Evolutionary conservation across 2,113 vertebrate genomes (phyloP).

Genomic region (Corythornis cristatus): DNA sequence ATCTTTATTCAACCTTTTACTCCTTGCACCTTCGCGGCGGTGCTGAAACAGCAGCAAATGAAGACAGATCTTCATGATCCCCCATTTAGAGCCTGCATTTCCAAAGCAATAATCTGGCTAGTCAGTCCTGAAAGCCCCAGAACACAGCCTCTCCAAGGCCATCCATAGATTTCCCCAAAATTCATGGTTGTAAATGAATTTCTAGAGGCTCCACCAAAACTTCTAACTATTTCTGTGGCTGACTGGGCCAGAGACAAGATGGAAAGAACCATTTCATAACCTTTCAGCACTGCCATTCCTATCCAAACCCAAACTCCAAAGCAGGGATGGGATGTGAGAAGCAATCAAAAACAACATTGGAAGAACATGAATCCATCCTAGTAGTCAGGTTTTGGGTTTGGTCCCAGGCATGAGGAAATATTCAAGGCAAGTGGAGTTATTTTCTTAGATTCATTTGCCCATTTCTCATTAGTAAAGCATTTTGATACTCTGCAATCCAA

Average conservation of each 20-base stretch:
- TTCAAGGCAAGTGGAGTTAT: constrained; percentile 18
- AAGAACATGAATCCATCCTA: constrained; percentile 12
- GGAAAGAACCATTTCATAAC: constrained; percentile 40
- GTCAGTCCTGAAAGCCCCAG: neutral
- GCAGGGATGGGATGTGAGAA: constrained; percentile 27
- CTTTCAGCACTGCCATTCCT: constrained; percentile 19
- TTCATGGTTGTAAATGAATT: constrained; percentile 33
- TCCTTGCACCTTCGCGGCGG: neutral
- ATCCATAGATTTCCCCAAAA: neutral
- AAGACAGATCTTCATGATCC: neutral
- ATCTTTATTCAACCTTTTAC: neutral
- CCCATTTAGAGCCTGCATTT: neutral
- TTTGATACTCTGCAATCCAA: constrained; percentile 8
- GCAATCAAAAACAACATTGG: constrained; percentile 25
- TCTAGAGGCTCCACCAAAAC: constrained; percentile 45
- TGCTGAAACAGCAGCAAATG: neutral
- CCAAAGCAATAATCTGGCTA: neutral
- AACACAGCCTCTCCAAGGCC: neutral
- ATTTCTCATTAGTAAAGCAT: constrained; percentile 41
- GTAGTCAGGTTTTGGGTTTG: constrained; percentile 31
- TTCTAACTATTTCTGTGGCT: constrained; percentile 49
- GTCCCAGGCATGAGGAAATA: constrained; percentile 51
- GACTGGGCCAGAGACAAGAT: constrained; percentile 23
- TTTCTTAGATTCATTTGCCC: constrained; percentile 52
- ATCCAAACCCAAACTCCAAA: constrained; percentile 45